phyloP scores from a whole-genome alignment of 2,888 invertebrate genomes.

The Dicycla oo region DNA sequence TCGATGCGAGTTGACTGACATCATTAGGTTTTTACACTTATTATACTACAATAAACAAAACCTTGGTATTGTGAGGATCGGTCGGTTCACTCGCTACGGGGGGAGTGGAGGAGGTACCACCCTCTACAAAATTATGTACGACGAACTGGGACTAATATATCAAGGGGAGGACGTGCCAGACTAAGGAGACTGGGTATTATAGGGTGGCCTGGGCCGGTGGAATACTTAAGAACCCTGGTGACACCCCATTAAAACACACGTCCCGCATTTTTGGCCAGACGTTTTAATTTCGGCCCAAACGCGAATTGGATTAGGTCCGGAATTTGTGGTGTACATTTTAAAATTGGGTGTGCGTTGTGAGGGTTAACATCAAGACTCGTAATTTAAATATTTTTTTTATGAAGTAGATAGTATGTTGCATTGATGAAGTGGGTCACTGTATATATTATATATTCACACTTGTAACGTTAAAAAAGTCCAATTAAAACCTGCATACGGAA shows the following conservation, averaged over 20 bases:
- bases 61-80: constrained; percentile 88
- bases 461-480: constrained; percentile 36
- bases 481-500: constrained; percentile 35
- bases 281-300: constrained; percentile 85
- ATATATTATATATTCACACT: constrained; percentile 48
- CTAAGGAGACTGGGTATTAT: constrained; percentile 90
- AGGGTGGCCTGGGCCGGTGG: constrained; percentile 88
- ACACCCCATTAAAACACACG: constrained; percentile 90
- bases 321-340: constrained; percentile 64
- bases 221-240: constrained; percentile 90
- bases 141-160: constrained; percentile 91
- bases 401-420: constrained; percentile 33
- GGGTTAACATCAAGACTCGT: constrained; percentile 60
- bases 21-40: constrained; percentile 76
- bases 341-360: constrained; percentile 59
- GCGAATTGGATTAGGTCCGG: constrained; percentile 73
- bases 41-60: constrained; percentile 88
- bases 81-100: constrained; percentile 78
- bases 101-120: constrained; percentile 81
- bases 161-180: constrained; percentile 90
- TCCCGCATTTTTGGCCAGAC: constrained; percentile 89
- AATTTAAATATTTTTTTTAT: constrained; percentile 57
- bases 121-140: constrained; percentile 90
- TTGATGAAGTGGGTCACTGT: constrained; percentile 41
- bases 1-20: constrained; percentile 59